These are phyloP conservation scores for Liasis olivaceus DNA, from an alignment of 2,797 vertebrate genomes.

Conservation along the genomic window DNA sequence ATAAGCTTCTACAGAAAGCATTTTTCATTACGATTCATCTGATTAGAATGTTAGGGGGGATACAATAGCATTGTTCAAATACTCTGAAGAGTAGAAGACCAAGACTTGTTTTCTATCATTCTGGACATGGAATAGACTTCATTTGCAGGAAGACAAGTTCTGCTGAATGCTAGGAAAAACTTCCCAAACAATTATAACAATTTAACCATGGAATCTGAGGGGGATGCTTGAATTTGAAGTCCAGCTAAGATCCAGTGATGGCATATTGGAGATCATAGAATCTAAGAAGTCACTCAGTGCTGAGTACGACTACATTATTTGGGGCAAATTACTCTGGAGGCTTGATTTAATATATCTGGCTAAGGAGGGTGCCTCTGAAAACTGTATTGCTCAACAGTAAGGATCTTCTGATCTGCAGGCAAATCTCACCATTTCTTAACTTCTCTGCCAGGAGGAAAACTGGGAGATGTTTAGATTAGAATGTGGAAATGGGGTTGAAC, in stretches of 20 bases:
- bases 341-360: background rate
- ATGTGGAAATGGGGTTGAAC: background rate
- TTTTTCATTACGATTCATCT: background rate
- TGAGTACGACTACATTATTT: background rate
- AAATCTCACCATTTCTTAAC: background rate
- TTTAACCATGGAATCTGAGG: background rate
- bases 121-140: background rate
- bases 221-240: background rate
- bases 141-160: background rate
- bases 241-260: background rate
- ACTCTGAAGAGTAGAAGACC: background rate
- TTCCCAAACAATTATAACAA: background rate
- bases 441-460: background rate
- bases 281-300: background rate
- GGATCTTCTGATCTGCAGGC: background rate
- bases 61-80: background rate
- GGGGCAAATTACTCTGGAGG: background rate
- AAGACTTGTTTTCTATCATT: background rate
- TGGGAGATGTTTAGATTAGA: background rate
- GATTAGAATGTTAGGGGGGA: background rate
- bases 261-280: background rate
- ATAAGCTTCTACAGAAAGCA: background rate
- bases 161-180: background rate
- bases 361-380: background rate
- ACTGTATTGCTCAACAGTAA: background rate